phyloP scores from a whole-genome alignment of 2,797 vertebrate genomes.

The Hydrophis major region DNA sequence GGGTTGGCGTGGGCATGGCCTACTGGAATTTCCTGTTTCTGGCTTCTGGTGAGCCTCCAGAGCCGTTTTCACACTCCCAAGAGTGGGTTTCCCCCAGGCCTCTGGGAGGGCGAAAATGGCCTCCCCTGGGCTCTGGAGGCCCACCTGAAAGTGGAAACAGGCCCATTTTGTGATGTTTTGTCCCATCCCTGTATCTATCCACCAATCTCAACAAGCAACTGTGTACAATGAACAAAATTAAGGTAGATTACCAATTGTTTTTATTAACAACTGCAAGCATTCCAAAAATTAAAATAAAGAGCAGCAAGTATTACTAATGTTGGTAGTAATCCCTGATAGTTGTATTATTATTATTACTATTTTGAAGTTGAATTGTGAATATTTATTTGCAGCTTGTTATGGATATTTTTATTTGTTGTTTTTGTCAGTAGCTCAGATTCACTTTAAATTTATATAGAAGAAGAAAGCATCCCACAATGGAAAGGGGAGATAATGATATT shows the following conservation, averaged over 20 bases:
- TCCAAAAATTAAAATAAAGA: neutral
- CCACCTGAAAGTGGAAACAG: too few species aligned
- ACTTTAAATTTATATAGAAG: neutral
- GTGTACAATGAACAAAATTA: neutral
- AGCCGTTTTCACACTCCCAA: too few species aligned
- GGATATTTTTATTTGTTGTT: neutral
- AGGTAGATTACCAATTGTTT: neutral
- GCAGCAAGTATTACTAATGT: neutral
- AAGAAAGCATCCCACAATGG: neutral
- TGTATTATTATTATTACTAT: neutral
- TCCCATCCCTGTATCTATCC: neutral
- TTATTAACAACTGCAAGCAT: neutral
- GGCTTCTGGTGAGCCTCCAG: too few species aligned
- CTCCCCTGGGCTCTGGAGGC: too few species aligned
- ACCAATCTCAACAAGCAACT: neutral
- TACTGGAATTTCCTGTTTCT: too few species aligned
- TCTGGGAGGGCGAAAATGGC: too few species aligned
- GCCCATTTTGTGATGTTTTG: too few species aligned
- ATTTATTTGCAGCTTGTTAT: neutral
- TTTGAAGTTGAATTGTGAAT: neutral
- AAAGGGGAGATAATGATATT: neutral
- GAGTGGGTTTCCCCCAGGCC: too few species aligned
- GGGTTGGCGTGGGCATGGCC: too few species aligned
- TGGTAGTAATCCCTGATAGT: neutral
- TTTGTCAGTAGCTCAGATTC: neutral